Percentiles rank a stretch among this genome's conserved stretches.
phyloP scores from a whole-genome alignment of 2,888 invertebrate species.

The Lepas anatifera region DNA sequence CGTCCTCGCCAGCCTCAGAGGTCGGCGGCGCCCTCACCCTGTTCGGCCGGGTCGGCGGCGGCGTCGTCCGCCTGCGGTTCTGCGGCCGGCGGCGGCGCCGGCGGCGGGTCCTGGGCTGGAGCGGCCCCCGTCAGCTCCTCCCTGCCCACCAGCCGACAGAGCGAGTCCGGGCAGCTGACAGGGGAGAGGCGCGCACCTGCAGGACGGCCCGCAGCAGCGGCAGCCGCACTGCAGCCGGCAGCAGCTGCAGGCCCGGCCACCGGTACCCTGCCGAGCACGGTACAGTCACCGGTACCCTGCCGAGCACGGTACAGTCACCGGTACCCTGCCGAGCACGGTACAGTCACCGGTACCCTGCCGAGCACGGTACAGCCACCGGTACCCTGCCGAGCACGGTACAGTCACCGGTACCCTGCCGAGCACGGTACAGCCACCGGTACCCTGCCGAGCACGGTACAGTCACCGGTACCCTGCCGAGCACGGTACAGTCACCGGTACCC shows the following conservation, averaged over 20 bases:
- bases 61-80: not conserved
- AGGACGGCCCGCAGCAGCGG: conserved; percentile 55
- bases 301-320: not conserved
- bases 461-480: too few relatives aligned
- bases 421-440: not conserved
- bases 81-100: conserved; percentile 37
- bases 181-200: conserved; percentile 42
- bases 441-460: not conserved
- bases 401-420: not conserved
- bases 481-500: not conserved
- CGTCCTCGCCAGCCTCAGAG: too few relatives aligned
- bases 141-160: conserved; percentile 53
- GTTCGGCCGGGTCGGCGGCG: not conserved
- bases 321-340: not conserved
- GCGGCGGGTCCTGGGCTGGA: conserved; percentile 61
- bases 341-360: not conserved
- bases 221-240: conserved; percentile 31
- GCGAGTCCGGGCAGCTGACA: conserved; percentile 49
- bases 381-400: not conserved
- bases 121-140: conserved; percentile 57
- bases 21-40: not conserved
- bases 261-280: not conserved
- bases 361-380: not conserved
- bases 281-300: not conserved
- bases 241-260: conserved; percentile 1